Evolutionary conservation across 2,888 invertebrate genomes (phyloP).

Genomic region (Cheilosia variabilis): DNA sequence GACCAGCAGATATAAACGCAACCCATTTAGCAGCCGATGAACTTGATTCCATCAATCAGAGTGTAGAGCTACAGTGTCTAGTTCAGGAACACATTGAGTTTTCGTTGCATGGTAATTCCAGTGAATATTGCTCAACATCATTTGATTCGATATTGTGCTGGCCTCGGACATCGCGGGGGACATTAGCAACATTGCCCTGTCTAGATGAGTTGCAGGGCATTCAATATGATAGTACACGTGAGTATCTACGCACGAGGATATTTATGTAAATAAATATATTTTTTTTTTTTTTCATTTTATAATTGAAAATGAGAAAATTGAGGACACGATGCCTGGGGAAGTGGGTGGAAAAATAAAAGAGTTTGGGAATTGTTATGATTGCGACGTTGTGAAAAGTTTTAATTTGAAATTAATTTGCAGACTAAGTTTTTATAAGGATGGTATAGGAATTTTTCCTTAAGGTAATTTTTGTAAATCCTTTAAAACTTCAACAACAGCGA

Average conservation of each 20-base stretch:
- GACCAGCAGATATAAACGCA: slow-evolving; percentile 62
- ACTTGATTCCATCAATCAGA: slow-evolving; percentile 81
- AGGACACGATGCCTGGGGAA: background rate
- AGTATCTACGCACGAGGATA: slow-evolving; percentile 84
- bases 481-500: no score
- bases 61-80: slow-evolving; percentile 81
- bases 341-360: background rate
- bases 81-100: slow-evolving; percentile 81
- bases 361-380: background rate
- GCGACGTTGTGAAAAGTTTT: background rate
- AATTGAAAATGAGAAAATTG: slow-evolving; percentile 15
- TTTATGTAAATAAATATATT: no score
- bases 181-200: slow-evolving; percentile 89
- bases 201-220: slow-evolving; percentile 91
- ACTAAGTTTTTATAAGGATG: background rate
- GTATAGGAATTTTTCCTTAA: no score
- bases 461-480: no score
- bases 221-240: slow-evolving; percentile 92
- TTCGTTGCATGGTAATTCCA: slow-evolving; percentile 80
- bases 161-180: slow-evolving; percentile 90
- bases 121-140: slow-evolving; percentile 86
- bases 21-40: slow-evolving; percentile 76
- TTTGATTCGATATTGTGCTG: slow-evolving; percentile 93
- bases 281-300: background rate
- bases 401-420: background rate